These are phyloP conservation scores for Sardina pilchardus DNA, from an alignment of 2,113 vertebrate species.

Conservation along the genomic window DNA sequence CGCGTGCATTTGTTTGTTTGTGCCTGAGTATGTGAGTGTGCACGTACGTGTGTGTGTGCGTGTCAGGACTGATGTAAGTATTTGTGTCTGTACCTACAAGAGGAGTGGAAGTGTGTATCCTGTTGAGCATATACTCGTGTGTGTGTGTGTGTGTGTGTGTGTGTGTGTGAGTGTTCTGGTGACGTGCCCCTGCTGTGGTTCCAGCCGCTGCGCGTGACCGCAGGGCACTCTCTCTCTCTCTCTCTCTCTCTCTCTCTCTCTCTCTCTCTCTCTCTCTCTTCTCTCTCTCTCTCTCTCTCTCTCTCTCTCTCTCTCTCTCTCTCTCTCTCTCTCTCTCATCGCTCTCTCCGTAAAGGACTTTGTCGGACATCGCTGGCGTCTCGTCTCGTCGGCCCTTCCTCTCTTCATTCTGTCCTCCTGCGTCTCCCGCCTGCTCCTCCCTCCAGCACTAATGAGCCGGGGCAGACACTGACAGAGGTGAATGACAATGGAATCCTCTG, in stretches of 20 bases:
- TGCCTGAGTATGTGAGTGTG: background rate
- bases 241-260: too few species aligned
- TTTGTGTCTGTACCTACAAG: background rate
- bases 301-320: too few species aligned
- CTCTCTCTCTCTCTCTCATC: too few species aligned
- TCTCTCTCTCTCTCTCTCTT: too few species aligned
- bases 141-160: background rate
- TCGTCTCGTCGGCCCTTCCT: background rate
- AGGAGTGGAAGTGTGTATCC: too few species aligned
- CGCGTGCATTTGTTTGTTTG: background rate
- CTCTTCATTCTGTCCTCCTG: background rate
- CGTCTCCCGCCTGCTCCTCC: background rate
- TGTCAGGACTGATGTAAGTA: too few species aligned
- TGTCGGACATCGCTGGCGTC: background rate
- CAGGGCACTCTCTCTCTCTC: too few species aligned
- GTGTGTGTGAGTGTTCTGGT: background rate
- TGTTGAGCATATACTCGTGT: background rate
- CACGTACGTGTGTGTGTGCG: too few species aligned
- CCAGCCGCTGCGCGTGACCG: too few species aligned
- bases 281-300: too few species aligned
- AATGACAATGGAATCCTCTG: background rate
- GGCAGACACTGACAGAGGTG: background rate
- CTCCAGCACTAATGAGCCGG: background rate
- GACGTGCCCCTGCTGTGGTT: background rate
- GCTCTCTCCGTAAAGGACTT: background rate